Percentiles rank a stretch among this genome's conserved stretches.
phyloP scores from a whole-genome alignment of 2,888 invertebrate species.

The Synergus umbraculus region DNA sequence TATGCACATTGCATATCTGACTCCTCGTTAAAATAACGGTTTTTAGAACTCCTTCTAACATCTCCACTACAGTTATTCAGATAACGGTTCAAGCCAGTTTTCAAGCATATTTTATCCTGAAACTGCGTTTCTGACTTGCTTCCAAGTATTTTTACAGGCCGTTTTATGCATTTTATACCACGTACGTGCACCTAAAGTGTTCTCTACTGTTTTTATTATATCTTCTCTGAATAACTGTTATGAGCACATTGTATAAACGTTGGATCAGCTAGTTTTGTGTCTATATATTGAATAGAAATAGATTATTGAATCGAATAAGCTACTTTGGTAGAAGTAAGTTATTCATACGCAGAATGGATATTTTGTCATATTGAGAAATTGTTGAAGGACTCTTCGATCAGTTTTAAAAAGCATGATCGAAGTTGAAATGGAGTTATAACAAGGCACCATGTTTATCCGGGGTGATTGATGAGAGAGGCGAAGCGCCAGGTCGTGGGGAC shows the following conservation, averaged over 20 bases:
- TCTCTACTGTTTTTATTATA: slow-evolving; percentile 12
- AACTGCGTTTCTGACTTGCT: slow-evolving; percentile 17
- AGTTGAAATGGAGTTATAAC: slow-evolving; percentile 34
- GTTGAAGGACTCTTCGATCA: not conserved
- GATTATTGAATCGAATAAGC: too few species aligned
- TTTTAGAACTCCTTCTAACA: slow-evolving; percentile 7
- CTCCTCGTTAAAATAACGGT: slow-evolving; percentile 4
- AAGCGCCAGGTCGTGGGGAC: slow-evolving; percentile 49
- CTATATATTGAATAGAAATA: too few species aligned
- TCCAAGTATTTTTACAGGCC: slow-evolving; percentile 26
- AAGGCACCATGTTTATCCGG: slow-evolving; percentile 17
- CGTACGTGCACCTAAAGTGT: slow-evolving; percentile 13
- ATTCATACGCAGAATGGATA: not conserved
- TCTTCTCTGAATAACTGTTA: not conserved
- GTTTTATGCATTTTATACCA: slow-evolving; percentile 24
- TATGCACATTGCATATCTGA: not conserved
- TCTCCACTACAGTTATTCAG: not conserved
- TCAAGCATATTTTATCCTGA: slow-evolving; percentile 4
- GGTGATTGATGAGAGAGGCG: slow-evolving; percentile 47
- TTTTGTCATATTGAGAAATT: not conserved
- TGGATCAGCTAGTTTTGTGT: too few species aligned
- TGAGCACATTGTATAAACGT: too few species aligned
- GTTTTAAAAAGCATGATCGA: not conserved
- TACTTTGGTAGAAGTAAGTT: too few species aligned
- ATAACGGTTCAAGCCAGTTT: slow-evolving; percentile 14